Percentiles rank a stretch among this genome's conserved stretches.
Conservation (phyloP, 2,113 vertebrate species). For the Irena cyanogastra region DNA sequence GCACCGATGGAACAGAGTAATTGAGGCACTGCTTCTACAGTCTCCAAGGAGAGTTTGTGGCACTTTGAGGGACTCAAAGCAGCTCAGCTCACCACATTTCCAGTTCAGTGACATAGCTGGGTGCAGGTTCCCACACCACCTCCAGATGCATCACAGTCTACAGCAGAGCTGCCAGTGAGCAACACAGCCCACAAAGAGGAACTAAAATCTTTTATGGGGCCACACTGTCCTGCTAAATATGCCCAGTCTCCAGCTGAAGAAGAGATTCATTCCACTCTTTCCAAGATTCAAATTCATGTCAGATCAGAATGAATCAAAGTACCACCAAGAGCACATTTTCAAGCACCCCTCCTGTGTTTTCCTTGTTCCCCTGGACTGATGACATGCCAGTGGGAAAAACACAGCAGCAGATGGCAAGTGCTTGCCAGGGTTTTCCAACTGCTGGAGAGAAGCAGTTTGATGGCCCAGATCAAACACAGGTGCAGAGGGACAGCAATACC, state of each 20-base stretch:
- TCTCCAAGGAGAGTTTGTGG: fast-evolving
- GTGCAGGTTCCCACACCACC: not conserved
- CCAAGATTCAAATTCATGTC: not conserved
- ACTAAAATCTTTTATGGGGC: not conserved
- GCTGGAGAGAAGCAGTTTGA: not conserved
- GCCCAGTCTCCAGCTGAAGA: fast-evolving
- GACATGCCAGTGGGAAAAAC: not conserved
- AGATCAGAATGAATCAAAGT: not conserved
- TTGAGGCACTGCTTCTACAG: fast-evolving
- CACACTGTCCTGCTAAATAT: not conserved
- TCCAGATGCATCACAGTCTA: not conserved
- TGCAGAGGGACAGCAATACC: not conserved
- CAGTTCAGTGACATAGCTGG: fast-evolving
- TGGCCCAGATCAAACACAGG: not conserved
- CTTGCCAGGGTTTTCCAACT: not conserved
- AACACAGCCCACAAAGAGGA: not conserved
- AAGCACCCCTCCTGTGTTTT: not conserved
- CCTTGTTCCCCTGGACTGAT: not conserved
- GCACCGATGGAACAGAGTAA: fast-evolving
- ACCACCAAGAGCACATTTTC: not conserved
- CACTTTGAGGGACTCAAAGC: not conserved
- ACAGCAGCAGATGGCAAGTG: not conserved
- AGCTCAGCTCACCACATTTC: not conserved
- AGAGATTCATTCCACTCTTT: not conserved
- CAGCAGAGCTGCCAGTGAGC: not conserved